A percentile compares a stretch with the other conserved stretches of the same genome.
Evolutionary conservation across 2,888 invertebrate species (phyloP).

Genomic region (Lepidocyrtinus sp.): DNA sequence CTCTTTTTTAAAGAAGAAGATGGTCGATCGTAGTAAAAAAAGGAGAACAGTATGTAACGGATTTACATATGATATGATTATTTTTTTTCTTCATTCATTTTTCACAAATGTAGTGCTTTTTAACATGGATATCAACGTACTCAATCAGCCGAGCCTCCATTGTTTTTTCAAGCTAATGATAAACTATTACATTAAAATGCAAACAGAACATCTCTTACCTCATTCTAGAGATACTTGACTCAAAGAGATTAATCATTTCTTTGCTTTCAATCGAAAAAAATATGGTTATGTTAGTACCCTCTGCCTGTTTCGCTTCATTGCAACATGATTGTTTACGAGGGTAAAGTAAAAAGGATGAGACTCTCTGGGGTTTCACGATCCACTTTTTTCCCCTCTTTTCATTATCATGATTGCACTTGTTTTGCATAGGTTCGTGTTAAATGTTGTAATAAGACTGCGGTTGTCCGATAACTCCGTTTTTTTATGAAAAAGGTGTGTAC

Average conservation of each 20-base stretch:
- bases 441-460: too few species aligned
- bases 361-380: conserved; percentile 38
- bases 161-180: neutral
- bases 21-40: conserved; percentile 24
- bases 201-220: neutral
- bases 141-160: conserved; percentile 35
- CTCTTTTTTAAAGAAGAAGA: neutral
- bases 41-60: conserved; percentile 49
- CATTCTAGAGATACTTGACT: neutral
- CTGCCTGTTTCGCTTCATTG: neutral
- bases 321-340: neutral
- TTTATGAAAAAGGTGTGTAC: too few species aligned
- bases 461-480: too few species aligned
- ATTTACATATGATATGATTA: conserved; percentile 38
- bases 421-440: neutral
- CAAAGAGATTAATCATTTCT: neutral
- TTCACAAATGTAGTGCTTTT: conserved; percentile 38
- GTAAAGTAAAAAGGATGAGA: neutral
- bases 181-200: neutral
- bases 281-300: neutral
- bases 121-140: conserved; percentile 41
- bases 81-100: conserved; percentile 20
- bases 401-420: neutral
- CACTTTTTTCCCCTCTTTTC: conserved; percentile 33
- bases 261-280: neutral